Percentiles rank a stretch among this genome's conserved stretches.
Conservation (phyloP, 2,888 invertebrate genomes). For the Halocaridina rubra region DNA sequence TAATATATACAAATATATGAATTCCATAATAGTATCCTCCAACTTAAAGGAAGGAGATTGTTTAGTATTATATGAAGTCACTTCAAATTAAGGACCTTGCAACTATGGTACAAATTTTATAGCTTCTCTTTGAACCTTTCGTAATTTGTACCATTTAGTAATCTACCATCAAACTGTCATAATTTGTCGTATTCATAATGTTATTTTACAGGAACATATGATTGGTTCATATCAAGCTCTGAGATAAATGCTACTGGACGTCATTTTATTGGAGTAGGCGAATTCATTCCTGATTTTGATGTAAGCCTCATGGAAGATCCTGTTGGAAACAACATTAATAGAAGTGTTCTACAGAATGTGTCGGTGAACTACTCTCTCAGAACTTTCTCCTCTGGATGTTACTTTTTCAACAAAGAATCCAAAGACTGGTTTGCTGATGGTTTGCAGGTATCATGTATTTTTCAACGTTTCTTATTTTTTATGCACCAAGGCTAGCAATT, state of each 20-base stretch:
- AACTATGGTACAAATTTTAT: too few relatives aligned
- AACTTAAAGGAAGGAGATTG: too few relatives aligned
- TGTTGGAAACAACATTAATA: background rate
- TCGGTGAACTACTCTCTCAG: constrained; percentile 66
- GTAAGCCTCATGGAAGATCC: background rate
- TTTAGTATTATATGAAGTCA: too few relatives aligned
- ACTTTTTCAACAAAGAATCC: constrained; percentile 66
- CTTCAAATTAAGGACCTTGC: too few relatives aligned
- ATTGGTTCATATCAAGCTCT: constrained; percentile 18
- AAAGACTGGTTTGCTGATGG: background rate
- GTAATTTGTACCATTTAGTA: too few relatives aligned
- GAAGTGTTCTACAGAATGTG: constrained; percentile 7
- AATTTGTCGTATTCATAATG: too few relatives aligned
- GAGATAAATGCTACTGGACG: constrained; percentile 3
- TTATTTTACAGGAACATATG: background rate
- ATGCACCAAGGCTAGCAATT: too few relatives aligned
- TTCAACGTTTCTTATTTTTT: too few relatives aligned
- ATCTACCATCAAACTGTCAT: too few relatives aligned
- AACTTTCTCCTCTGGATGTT: constrained; percentile 68
- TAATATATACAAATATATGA: too few relatives aligned
- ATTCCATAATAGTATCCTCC: too few relatives aligned
- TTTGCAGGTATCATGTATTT: background rate
- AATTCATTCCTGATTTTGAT: background rate
- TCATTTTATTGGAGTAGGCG: constrained; percentile 32
- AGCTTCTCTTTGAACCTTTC: too few relatives aligned